Evolutionary conservation across 2,888 invertebrate genomes (phyloP), one percentile per base, ranked within the genome.

Genomic region (Stenodera caucasica): DNA sequence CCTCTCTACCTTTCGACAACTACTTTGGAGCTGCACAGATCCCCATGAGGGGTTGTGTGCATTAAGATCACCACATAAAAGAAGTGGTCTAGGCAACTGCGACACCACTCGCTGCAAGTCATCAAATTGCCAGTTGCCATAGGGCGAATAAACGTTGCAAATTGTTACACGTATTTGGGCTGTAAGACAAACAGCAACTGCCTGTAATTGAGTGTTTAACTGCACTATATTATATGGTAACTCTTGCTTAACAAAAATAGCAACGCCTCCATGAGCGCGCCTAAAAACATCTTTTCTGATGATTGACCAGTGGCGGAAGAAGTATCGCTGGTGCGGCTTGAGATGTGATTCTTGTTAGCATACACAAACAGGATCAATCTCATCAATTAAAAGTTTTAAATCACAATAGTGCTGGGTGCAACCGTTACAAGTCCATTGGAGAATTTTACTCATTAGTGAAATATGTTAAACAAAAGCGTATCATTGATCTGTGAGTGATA

Each of bases 261-360:
- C 5, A 26, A 26, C 26, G 2, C 2, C 26, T 4, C 2, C 26
- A 26, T 26, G 26, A 4, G 3, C 26, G 3, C 26, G 2, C 5
- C 2, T 26, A 5, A 5, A n/a, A 3, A 21, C 53, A 30, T 53
- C 53, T n/a, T 53, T 32, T 9, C 53, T 37, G 14, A 53, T 14
- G 15, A 53, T 53, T 4, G 15, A 4, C 12, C 12, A 53, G 8
- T 23, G 21, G 2, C 53, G 33, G 3, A 53, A 14, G 9, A 9
- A 12, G 15, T 53, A 53, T 12, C 11, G 32, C 14, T 53, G 53
- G 2, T 15, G 5, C 11, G 32, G 53, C 21, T 5, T 35, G n/a
- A 35, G n/a, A 35, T 53, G 53, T 1, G 37, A 14, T 35, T 53
- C 53, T 26, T 53, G 53, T 7, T 35, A 37, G 2, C 35, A 35